Evolutionary conservation across 2,797 vertebrate species (phyloP).

Genomic region (Nasua narica): DNA sequence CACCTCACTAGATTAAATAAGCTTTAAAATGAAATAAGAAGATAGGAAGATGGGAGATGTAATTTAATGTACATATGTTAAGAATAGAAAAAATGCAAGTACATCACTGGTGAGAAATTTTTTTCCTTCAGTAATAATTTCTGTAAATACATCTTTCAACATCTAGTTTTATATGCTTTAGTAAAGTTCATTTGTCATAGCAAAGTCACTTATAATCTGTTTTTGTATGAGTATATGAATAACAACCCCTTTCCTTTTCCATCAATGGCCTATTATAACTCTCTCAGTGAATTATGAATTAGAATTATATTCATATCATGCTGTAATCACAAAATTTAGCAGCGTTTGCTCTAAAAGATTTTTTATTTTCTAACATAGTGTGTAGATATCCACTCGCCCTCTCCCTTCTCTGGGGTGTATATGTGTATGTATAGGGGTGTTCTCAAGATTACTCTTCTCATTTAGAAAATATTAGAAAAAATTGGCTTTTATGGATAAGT

Average conservation of each 20-base stretch:
- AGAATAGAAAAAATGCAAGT: neutral
- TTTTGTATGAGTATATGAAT: neutral
- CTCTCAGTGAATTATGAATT: slow-evolving; percentile 16
- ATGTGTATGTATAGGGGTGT: neutral
- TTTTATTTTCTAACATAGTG: neutral
- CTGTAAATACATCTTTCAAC: slow-evolving; percentile 6
- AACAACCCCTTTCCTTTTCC: neutral
- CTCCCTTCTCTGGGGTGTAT: neutral
- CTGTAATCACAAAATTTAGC: neutral
- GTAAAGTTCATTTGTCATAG: neutral
- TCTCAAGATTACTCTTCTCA: neutral
- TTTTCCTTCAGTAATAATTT: slow-evolving; percentile 12
- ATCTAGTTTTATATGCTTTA: neutral
- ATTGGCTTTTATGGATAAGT: neutral
- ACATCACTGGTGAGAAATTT: neutral
- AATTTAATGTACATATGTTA: neutral
- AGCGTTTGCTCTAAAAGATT: neutral
- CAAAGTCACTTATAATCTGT: neutral
- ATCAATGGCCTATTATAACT: neutral
- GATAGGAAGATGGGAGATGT: neutral
- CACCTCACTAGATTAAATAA: neutral
- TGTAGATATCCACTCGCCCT: neutral
- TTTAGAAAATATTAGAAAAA: neutral
- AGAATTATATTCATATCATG: neutral
- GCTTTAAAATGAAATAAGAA: neutral